Conservation (phyloP, 2,113 vertebrate genomes). For the Nettapus auritus region DNA sequence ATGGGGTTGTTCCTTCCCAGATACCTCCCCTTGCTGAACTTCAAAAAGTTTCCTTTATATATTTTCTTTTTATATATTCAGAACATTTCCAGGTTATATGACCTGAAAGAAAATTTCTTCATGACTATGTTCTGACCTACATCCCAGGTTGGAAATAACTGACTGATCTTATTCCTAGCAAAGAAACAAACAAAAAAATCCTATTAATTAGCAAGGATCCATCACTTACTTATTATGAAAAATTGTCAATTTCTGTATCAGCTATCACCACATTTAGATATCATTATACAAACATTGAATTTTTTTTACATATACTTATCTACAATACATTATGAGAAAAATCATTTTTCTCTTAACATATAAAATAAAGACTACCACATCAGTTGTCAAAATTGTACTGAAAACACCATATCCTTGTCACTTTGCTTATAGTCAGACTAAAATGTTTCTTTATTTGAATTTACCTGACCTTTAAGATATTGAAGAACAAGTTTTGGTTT, state of each 20-base stretch:
- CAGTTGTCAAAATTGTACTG: neutral
- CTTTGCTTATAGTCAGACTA: neutral
- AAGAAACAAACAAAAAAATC: neutral
- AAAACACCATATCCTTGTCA: neutral
- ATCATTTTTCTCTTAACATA: neutral
- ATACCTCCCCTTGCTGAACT: neutral
- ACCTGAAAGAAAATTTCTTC: neutral
- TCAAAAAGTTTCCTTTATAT: neutral
- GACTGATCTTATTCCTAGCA: neutral
- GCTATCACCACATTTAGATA: neutral
- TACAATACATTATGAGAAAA: neutral
- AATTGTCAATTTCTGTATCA: neutral
- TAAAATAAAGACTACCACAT: neutral
- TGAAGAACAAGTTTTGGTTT: neutral
- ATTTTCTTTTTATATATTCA: neutral
- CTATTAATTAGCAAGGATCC: neutral
- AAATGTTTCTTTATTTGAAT: neutral
- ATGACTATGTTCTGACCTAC: neutral
- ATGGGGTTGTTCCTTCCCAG: neutral
- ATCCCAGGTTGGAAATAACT: neutral
- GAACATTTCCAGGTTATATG: neutral
- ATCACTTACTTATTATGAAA: neutral
- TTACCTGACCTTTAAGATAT: neutral
- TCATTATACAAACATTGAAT: neutral
- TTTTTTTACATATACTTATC: neutral